Conservation (phyloP, 2,888 invertebrate species). For the Agelastica alni region DNA sequence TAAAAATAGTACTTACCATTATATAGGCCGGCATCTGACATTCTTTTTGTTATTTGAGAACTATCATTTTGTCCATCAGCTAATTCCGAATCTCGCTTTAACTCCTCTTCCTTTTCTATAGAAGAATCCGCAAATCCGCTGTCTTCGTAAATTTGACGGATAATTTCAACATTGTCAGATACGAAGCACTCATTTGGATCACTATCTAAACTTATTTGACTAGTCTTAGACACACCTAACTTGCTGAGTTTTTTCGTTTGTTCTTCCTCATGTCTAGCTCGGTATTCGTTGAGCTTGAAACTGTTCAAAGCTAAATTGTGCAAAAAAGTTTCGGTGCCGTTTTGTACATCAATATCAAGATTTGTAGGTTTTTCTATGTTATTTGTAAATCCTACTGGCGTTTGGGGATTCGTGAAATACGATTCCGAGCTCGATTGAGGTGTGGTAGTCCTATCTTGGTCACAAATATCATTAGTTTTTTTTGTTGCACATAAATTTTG, state of each 20-base stretch:
- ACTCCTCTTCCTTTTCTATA: constrained; percentile 30
- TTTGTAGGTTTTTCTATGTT: constrained; percentile 60
- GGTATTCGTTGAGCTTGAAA: constrained; percentile 54
- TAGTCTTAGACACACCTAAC: constrained; percentile 54
- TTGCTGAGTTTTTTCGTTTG: constrained; percentile 50
- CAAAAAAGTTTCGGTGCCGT: constrained; percentile 41
- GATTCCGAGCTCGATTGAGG: constrained; percentile 71
- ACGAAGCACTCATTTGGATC: constrained; percentile 48
- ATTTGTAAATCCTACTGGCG: constrained; percentile 62
- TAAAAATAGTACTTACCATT: constrained; percentile 39
- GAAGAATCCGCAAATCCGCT: constrained; percentile 23
- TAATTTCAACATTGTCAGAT: constrained; percentile 47
- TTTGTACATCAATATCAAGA: constrained; percentile 46
- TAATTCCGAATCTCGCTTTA: constrained; percentile 31
- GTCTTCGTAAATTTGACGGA: constrained; percentile 37
- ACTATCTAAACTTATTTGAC: constrained; percentile 54
- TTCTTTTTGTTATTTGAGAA: constrained; percentile 35
- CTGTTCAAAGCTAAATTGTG: constrained; percentile 51
- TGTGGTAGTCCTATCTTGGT: constrained; percentile 53
- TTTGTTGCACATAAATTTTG: constrained; percentile 14
- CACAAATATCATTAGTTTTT: constrained; percentile 29
- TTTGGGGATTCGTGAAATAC: constrained; percentile 74
- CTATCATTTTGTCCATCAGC: constrained; percentile 27
- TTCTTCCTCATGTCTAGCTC: constrained; percentile 48
- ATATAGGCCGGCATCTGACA: constrained; percentile 38